Base-by-base conservation (phyloP, 2,113 vertebrate species). In the Coturnix japonica region DNA sequence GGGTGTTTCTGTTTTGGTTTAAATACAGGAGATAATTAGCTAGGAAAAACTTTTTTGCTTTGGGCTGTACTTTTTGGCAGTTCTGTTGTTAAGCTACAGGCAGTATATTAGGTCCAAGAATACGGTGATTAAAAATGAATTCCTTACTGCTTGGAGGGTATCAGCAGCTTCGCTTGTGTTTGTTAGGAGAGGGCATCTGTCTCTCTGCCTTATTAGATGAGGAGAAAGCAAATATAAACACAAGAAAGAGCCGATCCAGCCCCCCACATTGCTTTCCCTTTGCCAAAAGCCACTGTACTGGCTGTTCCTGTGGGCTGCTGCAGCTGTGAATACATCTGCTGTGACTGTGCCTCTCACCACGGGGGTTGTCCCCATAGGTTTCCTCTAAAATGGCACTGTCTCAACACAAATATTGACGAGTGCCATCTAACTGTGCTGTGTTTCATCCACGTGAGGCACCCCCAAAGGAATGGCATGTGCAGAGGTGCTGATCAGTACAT, bases 271-370 rank as follows among this genome's bases (percentile, higher is more conserved):
- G 72, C 66, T 65, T 44, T 77, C 7, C 1, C 57, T 28, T 70
- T 85, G 95, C 93, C 93, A 95, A 79, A 47, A 89, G 82, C 72
- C 47, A 41, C 93, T 93, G 71, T 53, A 25, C 70, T 73, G 81
- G 4, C 75, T 74, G 83, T 33, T 82, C 25, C 1, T 56, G 12
- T 3, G 59, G 75, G 67, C 71, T 90, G 59, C 44, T 81, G 81
- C 93, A 96, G 91, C 94, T 96, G 96, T 3, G 72, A n/a, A 1
- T 47, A 15, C 96, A 91, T 88, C 95, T 96, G 96, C 75, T 76
- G 75, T 78, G 35, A 22, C 81, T 2, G 67, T 8, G 60, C 81
- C 83, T 33, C 53, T 59, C 23, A 7, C 81, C 81, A 23, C 8
- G 12, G 85, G 64, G 51, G 33, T 3, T 25, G 71, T 89, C 87